phyloP scores from a whole-genome alignment of 2,888 invertebrate genomes.

The Argyresthia goedartella region DNA sequence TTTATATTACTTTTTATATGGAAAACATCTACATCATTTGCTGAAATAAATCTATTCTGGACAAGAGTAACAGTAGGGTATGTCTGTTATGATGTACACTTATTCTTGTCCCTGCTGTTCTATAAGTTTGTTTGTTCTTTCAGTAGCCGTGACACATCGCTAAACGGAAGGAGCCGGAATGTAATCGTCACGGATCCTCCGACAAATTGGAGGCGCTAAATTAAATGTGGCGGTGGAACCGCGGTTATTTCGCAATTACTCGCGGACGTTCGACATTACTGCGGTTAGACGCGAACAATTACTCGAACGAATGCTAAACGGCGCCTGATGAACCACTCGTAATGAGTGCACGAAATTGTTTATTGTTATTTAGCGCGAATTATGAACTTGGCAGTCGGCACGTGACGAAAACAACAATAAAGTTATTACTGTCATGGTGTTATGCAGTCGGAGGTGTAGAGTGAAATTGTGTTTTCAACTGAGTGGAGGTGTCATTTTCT shows the following conservation, averaged over 20 bases:
- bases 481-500: constrained; percentile 3
- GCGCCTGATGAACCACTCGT: constrained; percentile 52
- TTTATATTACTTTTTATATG: not conserved
- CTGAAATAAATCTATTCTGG: too few species aligned
- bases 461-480: constrained; percentile 2
- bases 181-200: not conserved
- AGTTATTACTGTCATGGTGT: constrained; percentile 42
- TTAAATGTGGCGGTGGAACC: constrained; percentile 52
- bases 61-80: not conserved
- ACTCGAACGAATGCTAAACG: constrained; percentile 29
- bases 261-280: constrained; percentile 59
- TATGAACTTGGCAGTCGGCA: constrained; percentile 42
- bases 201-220: constrained; percentile 49
- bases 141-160: too few species aligned
- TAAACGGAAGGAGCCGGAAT: not conserved
- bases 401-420: constrained; percentile 53
- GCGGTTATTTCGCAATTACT: constrained; percentile 64
- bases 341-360: constrained; percentile 63
- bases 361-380: constrained; percentile 59
- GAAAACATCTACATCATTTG: not conserved
- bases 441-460: constrained; percentile 10
- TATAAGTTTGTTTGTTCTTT: not conserved
- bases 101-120: not conserved
- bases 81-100: not conserved
- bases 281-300: constrained; percentile 59